phyloP scores from a whole-genome alignment of 2,888 invertebrate species.

The Eugnorisma glareosa region DNA sequence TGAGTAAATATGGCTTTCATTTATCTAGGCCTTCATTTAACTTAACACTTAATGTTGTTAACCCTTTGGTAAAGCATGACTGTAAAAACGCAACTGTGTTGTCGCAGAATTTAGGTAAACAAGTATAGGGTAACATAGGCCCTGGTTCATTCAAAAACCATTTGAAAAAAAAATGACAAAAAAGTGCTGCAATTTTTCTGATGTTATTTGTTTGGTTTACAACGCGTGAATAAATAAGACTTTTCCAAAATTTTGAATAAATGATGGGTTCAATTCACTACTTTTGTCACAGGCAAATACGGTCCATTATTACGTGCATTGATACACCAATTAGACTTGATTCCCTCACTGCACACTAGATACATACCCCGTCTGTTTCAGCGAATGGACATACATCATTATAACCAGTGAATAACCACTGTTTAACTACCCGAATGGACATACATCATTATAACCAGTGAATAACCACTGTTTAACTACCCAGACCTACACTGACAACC shows the following conservation, averaged over 20 bases:
- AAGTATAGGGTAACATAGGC: not conserved
- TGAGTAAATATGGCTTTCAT: constrained; percentile 54
- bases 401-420: not conserved
- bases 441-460: not conserved
- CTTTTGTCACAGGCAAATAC: not conserved
- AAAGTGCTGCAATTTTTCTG: not conserved
- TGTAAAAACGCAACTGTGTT: not conserved
- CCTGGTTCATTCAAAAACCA: not conserved
- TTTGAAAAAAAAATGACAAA: not conserved
- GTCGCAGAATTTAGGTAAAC: not conserved
- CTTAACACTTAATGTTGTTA: constrained; percentile 51
- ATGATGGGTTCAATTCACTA: not conserved
- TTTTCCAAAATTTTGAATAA: not conserved
- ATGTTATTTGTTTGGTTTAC: not conserved
- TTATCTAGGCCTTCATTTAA: constrained; percentile 59
- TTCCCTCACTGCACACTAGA: not conserved
- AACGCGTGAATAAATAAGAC: not conserved
- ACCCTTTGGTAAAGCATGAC: constrained; percentile 2
- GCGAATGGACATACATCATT: not conserved
- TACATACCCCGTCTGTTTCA: not conserved
- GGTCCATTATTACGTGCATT: not conserved
- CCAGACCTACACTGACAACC: not conserved
- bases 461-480: not conserved
- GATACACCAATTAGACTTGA: not conserved
- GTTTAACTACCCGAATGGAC: not conserved